Conservation (phyloP, 30 jellyfish, hydroid and myxozoan genomes). For the Sanderia malayensis region DNA sequence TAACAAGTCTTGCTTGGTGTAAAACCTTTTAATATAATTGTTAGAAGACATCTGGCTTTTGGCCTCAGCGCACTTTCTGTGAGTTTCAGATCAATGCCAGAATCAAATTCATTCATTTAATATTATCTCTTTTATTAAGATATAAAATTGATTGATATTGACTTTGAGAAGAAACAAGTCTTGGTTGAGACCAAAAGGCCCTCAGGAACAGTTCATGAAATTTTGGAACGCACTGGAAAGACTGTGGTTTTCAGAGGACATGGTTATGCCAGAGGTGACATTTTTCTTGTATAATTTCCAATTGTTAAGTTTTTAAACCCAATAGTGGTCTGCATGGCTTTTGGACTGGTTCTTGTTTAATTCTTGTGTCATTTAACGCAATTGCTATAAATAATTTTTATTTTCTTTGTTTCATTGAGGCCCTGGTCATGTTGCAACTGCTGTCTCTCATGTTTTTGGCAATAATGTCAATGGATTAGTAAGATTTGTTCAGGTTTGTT, state of each 20-base stretch:
- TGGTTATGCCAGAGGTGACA: constrained; percentile 55
- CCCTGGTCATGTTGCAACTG: constrained; percentile 72
- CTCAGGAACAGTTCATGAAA: constrained; percentile 68
- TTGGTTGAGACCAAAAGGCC: constrained; percentile 74
- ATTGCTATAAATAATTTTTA: too few relatives aligned
- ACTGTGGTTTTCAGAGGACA: constrained; percentile 80
- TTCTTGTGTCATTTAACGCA: too few relatives aligned
- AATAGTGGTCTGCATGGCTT: too few relatives aligned
- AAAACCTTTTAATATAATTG: too few relatives aligned
- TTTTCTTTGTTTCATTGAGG: too few relatives aligned
- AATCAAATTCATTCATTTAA: too few relatives aligned
- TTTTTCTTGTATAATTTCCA: background rate
- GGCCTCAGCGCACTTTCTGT: too few relatives aligned
- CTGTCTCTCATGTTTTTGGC: constrained; percentile 77
- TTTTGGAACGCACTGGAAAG: constrained; percentile 72
- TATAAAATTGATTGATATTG: constrained; percentile 38
- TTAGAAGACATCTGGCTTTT: too few relatives aligned
- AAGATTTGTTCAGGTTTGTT: constrained; percentile 59
- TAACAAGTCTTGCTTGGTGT: too few relatives aligned
- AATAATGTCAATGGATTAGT: constrained; percentile 59
- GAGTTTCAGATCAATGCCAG: too few relatives aligned
- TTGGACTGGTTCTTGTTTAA: too few relatives aligned
- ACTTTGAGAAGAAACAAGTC: constrained; percentile 46
- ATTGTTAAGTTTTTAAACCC: too few relatives aligned
- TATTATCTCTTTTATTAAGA: constrained; percentile 11